phyloP scores from a whole-genome alignment of 2,888 invertebrate genomes.

The Spilosoma lubricipeda region DNA sequence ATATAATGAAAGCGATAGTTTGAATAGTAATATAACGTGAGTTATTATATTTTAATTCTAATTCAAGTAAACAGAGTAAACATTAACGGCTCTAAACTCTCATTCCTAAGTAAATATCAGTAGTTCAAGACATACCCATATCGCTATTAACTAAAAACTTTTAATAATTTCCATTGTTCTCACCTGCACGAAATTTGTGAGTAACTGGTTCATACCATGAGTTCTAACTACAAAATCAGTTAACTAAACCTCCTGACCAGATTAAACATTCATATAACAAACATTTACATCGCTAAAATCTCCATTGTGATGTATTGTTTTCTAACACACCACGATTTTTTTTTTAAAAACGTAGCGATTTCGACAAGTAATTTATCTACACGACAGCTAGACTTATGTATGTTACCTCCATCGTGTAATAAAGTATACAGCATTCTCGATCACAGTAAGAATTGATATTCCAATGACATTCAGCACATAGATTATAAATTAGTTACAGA shows the following conservation, averaged over 20 bases:
- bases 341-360: too few species aligned
- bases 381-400: too few species aligned
- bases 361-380: background rate
- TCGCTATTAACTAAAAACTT: slow-evolving; percentile 6
- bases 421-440: background rate
- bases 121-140: background rate
- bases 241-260: background rate
- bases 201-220: slow-evolving; percentile 26
- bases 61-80: background rate
- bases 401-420: background rate
- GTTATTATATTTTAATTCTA: background rate
- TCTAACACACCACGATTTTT: background rate
- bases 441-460: background rate
- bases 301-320: background rate
- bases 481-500: background rate
- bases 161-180: slow-evolving; percentile 1
- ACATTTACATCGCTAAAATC: background rate
- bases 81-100: background rate
- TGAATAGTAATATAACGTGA: background rate
- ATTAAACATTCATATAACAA: slow-evolving; percentile 1
- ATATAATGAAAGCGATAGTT: background rate
- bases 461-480: background rate
- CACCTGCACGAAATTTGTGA: slow-evolving; percentile 38
- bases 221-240: slow-evolving; percentile 10
- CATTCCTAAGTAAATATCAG: background rate